phyloP scores from a whole-genome alignment of 2,113 vertebrate genomes.

The Syrmaticus mikado region DNA sequence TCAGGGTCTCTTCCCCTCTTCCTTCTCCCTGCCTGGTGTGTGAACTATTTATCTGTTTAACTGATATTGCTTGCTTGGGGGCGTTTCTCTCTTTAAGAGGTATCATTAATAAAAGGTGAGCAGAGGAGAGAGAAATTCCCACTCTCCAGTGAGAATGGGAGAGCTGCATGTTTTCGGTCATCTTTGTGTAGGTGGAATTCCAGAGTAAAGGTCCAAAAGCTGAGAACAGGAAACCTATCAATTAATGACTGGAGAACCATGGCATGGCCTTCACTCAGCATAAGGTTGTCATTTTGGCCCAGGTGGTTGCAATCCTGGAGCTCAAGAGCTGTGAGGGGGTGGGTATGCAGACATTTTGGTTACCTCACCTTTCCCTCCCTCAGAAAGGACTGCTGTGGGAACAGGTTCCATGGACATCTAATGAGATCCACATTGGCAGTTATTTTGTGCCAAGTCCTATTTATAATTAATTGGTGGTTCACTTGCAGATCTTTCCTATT shows the following conservation, averaged over 20 bases:
- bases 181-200: slow-evolving; percentile 34
- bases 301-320: slow-evolving; percentile 77
- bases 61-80: slow-evolving; percentile 69
- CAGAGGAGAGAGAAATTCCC: neutral
- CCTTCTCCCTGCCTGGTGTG: slow-evolving; percentile 27
- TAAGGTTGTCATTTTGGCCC: slow-evolving; percentile 80
- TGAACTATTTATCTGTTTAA: slow-evolving; percentile 79
- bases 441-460: slow-evolving; percentile 70
- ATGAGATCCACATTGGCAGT: slow-evolving; percentile 79
- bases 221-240: slow-evolving; percentile 53
- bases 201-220: slow-evolving; percentile 43
- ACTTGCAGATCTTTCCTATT: slow-evolving; percentile 76
- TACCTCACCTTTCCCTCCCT: slow-evolving; percentile 77
- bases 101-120: slow-evolving; percentile 66
- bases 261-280: slow-evolving; percentile 42
- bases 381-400: slow-evolving; percentile 64
- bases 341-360: slow-evolving; percentile 65
- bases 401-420: slow-evolving; percentile 75
- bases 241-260: slow-evolving; percentile 47
- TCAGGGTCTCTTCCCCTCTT: slow-evolving; percentile 45
- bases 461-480: slow-evolving; percentile 76
- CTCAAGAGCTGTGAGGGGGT: slow-evolving; percentile 28
- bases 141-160: neutral
- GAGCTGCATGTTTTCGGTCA: neutral
- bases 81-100: slow-evolving; percentile 59